Evolutionary conservation across 2,888 invertebrate genomes (phyloP).

Genomic region (Biston stratarius): DNA sequence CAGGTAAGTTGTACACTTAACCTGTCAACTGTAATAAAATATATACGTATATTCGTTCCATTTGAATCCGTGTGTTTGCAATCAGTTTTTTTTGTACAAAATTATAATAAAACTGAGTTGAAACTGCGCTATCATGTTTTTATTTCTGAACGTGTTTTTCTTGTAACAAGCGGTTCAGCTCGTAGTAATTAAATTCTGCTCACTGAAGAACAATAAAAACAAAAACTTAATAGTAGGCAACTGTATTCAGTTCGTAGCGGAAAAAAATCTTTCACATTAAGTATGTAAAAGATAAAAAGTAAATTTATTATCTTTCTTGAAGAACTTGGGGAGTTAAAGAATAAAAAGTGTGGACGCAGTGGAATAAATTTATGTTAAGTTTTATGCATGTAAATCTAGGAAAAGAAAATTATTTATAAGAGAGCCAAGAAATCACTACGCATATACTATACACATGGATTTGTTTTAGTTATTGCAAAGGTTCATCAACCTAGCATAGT

Average conservation of each 20-base stretch:
- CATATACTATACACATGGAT: no score
- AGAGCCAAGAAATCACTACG: constrained; percentile 20
- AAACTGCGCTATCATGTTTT: background rate
- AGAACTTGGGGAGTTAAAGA: constrained; percentile 45
- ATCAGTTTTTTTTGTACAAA: background rate
- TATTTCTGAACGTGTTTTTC: background rate
- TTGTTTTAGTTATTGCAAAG: no score
- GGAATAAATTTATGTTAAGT: constrained; percentile 49
- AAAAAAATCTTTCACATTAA: constrained; percentile 36
- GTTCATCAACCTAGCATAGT: no score
- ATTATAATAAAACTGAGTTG: background rate
- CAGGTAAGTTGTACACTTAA: no score
- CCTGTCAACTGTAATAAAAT: background rate
- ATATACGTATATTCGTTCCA: background rate
- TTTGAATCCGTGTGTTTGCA: background rate
- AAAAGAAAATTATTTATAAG: constrained; percentile 34
- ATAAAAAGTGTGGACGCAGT: constrained; percentile 45
- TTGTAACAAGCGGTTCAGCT: background rate
- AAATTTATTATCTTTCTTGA: constrained; percentile 48
- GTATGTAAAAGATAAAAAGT: constrained; percentile 46
- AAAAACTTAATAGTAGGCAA: constrained; percentile 8
- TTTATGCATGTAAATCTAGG: constrained; percentile 50
- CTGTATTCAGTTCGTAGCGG: constrained; percentile 14
- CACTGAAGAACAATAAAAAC: constrained; percentile 1
- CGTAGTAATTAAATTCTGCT: background rate